Base-by-base conservation (phyloP, 2,797 vertebrate species). In the Sebastes kiyomatsui region DNA sequence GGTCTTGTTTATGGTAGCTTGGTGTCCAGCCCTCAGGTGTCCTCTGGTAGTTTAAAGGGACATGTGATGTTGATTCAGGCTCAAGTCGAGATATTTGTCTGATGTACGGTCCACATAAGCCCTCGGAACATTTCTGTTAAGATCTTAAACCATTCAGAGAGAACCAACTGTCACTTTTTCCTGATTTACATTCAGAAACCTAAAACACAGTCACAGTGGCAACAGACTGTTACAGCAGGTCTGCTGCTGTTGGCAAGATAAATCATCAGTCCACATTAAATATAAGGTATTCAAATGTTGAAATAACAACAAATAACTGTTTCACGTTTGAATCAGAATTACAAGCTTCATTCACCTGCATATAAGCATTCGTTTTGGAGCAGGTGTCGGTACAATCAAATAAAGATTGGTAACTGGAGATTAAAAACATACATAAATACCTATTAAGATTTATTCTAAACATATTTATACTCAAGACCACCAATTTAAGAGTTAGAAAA, bases 1-100 rank as follows among this genome's bases (percentile, higher is more conserved):
- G 13, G 42, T 86, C 23, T 67, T 25, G n/a, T 49, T 77, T 7
- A 12, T 54, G 42, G 78, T 73, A 22, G 78, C 61, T 46, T 46
- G n/a, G 7, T 25, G 54, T 77, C 18, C 4, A 16, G 64, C 70
- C 60, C 27, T 67, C 22, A 23, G 32, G 14, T 56, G 27, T 62
- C 61, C 28, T 56, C 42, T 28, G 12, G 23, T 65, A 49, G n/a
- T 71, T 55, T n/a, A 6, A 28, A 2, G 13, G 32, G 32, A 60
- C 5, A 3, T 5, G 18, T 35, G 8, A 59, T 30, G 16, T 66
- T 38, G 13, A 49, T 59, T 61, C 9, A 61, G 1, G 2, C 25
- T 68, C 16, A 66, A 23, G 33, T 12, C 5, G 1, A 54, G 32
- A 60, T 28, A 30, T 35, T 52, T 28, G n/a, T 59, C 12, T 61